Evolutionary conservation across 1,140 invertebrate species (phyloP), one percentile per base, ranked within the genome.

Genomic region (Aphelenchoides avenae): DNA sequence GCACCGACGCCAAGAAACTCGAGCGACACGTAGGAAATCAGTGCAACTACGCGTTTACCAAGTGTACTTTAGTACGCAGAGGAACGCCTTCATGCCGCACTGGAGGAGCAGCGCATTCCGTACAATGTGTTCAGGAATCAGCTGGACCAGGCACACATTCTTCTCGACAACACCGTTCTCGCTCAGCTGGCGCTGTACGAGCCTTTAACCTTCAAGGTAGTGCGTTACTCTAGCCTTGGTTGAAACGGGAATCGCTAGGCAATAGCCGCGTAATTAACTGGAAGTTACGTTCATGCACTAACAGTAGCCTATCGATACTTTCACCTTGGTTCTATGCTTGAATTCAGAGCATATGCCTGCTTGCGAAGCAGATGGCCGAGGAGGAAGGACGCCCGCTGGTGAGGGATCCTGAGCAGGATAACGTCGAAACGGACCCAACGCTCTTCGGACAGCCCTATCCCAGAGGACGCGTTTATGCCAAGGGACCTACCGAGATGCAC

Each of bases 111-210:
- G 26, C 34, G 68, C 43, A 44, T 59, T 31, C 64, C 65, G 15
- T 70, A 66, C 49, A 44, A 40, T 9, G 33, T 56, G 5, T 70
- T 75, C 30, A 52, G 57, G 37, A 44, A 56, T 7, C 66, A 70
- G 50, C 50, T 73, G 6, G 48, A 63, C 20, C 42, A 64, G 18
- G 66, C 71, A 6, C 61, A 76, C 34, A 76, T 73, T 52, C 52
- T 73, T 9, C 33, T 73, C 27, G 70, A 73, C 31, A 69, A 70
- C 20, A 48, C 41, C 24, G 40, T 57, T 30, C 62, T 73, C 4
- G 53, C 70, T 27, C 68, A 75, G 27, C 47, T 73, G 31, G 71
- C 73, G n/a, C 59, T 73, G 26, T 76, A 73, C 43, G 71, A 73
- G 47, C 71, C 71, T 41, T 29, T 51, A 24, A 66, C 70, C 20